Percentiles rank a stretch among this genome's conserved stretches.
phyloP scores from a whole-genome alignment of 2,797 vertebrate genomes.

The Dipus sagitta region DNA sequence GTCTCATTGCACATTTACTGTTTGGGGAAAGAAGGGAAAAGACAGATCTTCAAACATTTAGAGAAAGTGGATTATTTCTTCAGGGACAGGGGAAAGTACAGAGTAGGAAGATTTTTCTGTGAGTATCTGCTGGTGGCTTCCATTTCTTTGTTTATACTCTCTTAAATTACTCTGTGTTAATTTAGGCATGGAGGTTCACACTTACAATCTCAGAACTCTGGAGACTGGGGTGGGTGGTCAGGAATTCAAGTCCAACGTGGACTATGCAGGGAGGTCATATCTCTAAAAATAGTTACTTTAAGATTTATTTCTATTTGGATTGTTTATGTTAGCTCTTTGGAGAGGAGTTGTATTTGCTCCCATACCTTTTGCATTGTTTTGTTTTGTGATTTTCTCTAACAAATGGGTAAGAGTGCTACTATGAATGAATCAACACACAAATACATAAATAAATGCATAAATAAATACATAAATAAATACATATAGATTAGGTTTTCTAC shows the following conservation, averaged over 20 bases:
- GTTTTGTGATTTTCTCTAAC: not conserved
- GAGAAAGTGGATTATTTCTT: slow-evolving; percentile 18
- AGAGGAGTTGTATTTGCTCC: not conserved
- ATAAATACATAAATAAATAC: too few relatives aligned
- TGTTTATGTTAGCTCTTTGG: not conserved
- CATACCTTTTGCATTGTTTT: not conserved
- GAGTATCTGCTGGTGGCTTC: not conserved
- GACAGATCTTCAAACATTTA: not conserved
- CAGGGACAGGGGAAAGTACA: not conserved
- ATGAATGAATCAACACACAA: not conserved
- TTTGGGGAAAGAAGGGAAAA: not conserved
- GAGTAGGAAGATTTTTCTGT: not conserved
- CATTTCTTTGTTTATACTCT: not conserved
- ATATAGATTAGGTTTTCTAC: not conserved
- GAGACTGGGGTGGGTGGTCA: not conserved
- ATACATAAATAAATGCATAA: too few relatives aligned
- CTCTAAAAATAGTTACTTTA: too few relatives aligned
- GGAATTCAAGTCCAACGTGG: not conserved
- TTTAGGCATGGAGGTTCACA: not conserved
- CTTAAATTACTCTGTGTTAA: not conserved
- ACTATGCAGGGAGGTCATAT: not conserved
- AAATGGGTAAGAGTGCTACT: not conserved
- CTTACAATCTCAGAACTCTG: not conserved
- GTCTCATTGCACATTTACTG: slow-evolving; percentile 47
- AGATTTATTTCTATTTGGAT: not conserved